A percentile compares a stretch with the other conserved stretches of the same genome.
phyloP scores from a whole-genome alignment of 2,113 vertebrate genomes.

The Bubo bubo region DNA sequence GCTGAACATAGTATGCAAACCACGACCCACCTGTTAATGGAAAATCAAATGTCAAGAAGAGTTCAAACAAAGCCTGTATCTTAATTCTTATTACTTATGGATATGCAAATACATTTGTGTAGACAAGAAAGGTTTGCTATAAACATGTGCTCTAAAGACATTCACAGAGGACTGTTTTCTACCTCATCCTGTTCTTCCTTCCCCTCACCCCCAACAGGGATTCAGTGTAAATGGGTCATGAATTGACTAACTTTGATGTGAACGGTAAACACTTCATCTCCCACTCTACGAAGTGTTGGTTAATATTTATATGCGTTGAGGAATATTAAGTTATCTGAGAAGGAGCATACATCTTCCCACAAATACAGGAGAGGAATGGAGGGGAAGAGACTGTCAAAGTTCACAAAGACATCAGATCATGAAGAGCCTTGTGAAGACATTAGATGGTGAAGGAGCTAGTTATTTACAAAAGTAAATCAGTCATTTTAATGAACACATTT shows the following conservation, averaged over 20 bases:
- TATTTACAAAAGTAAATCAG: not conserved
- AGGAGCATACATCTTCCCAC: not conserved
- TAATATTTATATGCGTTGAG: constrained; percentile 26
- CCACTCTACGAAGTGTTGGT: not conserved
- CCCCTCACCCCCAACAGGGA: not conserved
- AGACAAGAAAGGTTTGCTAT: not conserved
- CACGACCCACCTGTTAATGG: not conserved
- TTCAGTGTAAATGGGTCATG: constrained; percentile 19
- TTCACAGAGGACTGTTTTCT: not conserved
- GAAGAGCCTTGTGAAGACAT: not conserved
- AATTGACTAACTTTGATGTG: constrained; percentile 36
- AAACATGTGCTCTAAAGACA: not conserved
- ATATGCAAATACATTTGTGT: not conserved
- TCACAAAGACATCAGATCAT: not conserved
- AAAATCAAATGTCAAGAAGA: not conserved
- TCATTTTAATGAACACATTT: constrained; percentile 19
- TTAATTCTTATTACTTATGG: not conserved
- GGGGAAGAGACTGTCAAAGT: not conserved
- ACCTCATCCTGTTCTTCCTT: not conserved
- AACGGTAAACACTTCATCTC: not conserved
- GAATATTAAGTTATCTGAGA: not conserved
- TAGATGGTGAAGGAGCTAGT: not conserved
- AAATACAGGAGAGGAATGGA: not conserved
- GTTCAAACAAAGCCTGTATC: not conserved
- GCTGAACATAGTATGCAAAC: not conserved